Evolutionary conservation across 2,113 vertebrate species (phyloP).

Genomic region (Alethe diademata): DNA sequence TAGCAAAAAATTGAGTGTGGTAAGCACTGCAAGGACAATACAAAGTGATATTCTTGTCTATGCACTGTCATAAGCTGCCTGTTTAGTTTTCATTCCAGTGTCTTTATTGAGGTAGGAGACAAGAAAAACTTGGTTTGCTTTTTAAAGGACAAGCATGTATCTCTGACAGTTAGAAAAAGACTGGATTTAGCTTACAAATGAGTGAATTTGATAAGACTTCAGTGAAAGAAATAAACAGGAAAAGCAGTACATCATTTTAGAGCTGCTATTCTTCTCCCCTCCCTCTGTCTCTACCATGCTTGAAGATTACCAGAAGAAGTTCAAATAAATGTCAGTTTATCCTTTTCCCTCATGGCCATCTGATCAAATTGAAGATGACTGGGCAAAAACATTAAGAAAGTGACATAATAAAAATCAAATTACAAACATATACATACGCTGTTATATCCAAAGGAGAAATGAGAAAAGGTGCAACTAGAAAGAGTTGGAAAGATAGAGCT

Average conservation of each 20-base stretch:
- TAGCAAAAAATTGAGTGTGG: neutral
- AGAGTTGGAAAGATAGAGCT: neutral
- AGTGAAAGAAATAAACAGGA: neutral
- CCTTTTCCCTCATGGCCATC: neutral
- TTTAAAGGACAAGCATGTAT: neutral
- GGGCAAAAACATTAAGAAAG: neutral
- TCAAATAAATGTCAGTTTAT: neutral
- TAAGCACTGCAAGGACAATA: neutral
- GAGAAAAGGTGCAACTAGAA: neutral
- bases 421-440: neutral
- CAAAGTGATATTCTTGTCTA: neutral
- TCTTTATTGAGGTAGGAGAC: neutral
- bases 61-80: neutral
- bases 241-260: neutral
- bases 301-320: neutral
- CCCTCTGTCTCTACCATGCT: neutral
- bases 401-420: neutral
- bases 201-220: neutral
- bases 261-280: neutral
- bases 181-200: neutral
- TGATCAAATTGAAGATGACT: neutral
- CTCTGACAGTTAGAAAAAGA: neutral
- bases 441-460: neutral
- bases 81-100: neutral
- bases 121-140: neutral